Conservation (phyloP, 2,888 invertebrate genomes). For the Caenorhabditis sulstoni region DNA sequence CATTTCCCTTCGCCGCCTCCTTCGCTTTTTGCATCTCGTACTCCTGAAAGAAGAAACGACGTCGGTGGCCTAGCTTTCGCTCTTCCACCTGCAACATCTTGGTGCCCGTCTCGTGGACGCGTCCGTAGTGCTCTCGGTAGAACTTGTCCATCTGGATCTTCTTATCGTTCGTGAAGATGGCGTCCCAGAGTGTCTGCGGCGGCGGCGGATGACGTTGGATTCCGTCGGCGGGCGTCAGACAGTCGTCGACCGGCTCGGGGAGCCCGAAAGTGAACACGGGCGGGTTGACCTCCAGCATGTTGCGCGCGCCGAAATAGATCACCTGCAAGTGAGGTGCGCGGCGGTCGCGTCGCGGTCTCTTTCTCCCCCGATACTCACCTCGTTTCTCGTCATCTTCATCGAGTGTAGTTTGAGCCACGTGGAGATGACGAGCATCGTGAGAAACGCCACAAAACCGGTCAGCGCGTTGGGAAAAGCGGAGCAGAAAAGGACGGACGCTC, state of each 20-base stretch:
- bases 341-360: not conserved
- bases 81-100: slow-evolving; percentile 17
- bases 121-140: slow-evolving; percentile 51
- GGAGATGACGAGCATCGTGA: slow-evolving; percentile 17
- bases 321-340: slow-evolving; percentile 20
- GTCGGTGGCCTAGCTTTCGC: not conserved
- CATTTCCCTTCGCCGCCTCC: slow-evolving; percentile 1
- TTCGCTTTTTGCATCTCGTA: slow-evolving; percentile 32
- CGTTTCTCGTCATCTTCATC: slow-evolving; percentile 35
- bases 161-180: slow-evolving; percentile 49
- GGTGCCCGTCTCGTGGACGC: slow-evolving; percentile 23
- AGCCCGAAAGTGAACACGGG: slow-evolving; percentile 41
- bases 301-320: slow-evolving; percentile 44
- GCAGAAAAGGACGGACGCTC: slow-evolving; percentile 4
- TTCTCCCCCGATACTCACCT: slow-evolving; percentile 23
- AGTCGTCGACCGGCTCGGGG: slow-evolving; percentile 26
- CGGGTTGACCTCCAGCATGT: slow-evolving; percentile 48
- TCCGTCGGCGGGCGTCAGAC: slow-evolving; percentile 53
- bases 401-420: slow-evolving; percentile 36
- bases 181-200: slow-evolving; percentile 55
- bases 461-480: slow-evolving; percentile 14
- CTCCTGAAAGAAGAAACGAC: slow-evolving; percentile 23
- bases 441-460: slow-evolving; percentile 6
- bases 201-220: slow-evolving; percentile 27
- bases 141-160: slow-evolving; percentile 46